phyloP scores from a whole-genome alignment of 2,888 invertebrate species.

The Notocelia uddmanniana region DNA sequence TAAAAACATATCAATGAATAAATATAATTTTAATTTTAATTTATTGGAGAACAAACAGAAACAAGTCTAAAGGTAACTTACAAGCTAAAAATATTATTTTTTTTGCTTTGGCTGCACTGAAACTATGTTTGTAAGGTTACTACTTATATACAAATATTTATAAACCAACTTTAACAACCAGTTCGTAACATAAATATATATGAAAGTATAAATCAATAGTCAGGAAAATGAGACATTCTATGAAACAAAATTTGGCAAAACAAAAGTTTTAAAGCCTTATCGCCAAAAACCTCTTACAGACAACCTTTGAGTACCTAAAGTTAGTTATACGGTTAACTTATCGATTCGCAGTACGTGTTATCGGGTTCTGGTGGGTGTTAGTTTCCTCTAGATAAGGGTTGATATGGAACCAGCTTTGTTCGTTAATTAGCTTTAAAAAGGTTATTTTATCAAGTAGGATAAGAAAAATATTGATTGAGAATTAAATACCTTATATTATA shows the following conservation, averaged over 20 bases:
- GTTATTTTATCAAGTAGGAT: constrained; percentile 32
- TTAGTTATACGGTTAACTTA: constrained; percentile 17
- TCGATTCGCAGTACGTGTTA: constrained; percentile 39
- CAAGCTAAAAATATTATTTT: too few species aligned
- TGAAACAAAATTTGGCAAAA: neutral
- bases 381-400: constrained; percentile 42
- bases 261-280: neutral
- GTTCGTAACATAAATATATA: too few species aligned
- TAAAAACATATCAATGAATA: too few species aligned
- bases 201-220: too few species aligned
- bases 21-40: too few species aligned
- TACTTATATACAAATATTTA: too few species aligned
- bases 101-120: too few species aligned
- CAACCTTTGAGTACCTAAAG: constrained; percentile 22
- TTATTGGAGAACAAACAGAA: too few species aligned
- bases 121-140: too few species aligned
- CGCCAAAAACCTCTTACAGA: neutral
- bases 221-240: neutral
- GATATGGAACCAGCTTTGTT: constrained; percentile 34
- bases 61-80: too few species aligned
- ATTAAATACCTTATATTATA: neutral
- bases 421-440: constrained; percentile 37
- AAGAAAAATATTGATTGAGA: constrained; percentile 3
- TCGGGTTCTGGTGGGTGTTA: constrained; percentile 39
- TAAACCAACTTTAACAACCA: too few species aligned